A percentile compares a stretch with the other conserved stretches of the same genome.
These are phyloP conservation scores for Drosophila incognita DNA, from an alignment of 2,888 invertebrate species.

Conservation along the genomic window DNA sequence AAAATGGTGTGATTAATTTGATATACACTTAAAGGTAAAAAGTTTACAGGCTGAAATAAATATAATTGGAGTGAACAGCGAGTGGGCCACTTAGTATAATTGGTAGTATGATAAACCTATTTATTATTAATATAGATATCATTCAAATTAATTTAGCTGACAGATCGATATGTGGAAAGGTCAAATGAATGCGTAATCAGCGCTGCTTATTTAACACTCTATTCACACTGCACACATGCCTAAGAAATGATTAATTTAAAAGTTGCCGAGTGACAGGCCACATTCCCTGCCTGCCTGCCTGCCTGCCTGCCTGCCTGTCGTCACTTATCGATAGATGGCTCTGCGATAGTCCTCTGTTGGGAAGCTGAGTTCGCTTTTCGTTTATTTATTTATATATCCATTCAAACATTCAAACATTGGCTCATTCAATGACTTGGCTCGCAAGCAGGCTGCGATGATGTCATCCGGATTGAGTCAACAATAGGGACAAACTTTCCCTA, in stretches of 20 bases:
- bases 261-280: slow-evolving; percentile 8
- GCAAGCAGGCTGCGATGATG: slow-evolving; percentile 60
- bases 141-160: not conserved
- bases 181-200: slow-evolving; percentile 4
- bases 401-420: slow-evolving; percentile 23
- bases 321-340: slow-evolving; percentile 45
- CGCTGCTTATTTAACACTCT: slow-evolving; percentile 12
- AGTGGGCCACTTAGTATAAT: not conserved
- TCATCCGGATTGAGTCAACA: slow-evolving; percentile 59
- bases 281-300: not conserved
- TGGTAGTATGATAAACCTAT: not conserved
- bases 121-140: not conserved
- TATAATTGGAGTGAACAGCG: not conserved
- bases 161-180: slow-evolving; percentile 5
- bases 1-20: slow-evolving; percentile 20
- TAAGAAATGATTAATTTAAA: not conserved
- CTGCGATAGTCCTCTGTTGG: slow-evolving; percentile 21
- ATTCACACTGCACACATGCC: not conserved
- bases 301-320: not conserved
- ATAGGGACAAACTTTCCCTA: slow-evolving; percentile 71
- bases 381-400: slow-evolving; percentile 44
- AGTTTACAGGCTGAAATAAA: not conserved
- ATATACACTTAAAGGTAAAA: slow-evolving; percentile 15
- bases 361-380: slow-evolving; percentile 14
- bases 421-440: slow-evolving; percentile 30